Evolutionary conservation across 2,797 vertebrate species (phyloP), one percentile per base, ranked within the genome.

Genomic region (Malurus splendens): DNA sequence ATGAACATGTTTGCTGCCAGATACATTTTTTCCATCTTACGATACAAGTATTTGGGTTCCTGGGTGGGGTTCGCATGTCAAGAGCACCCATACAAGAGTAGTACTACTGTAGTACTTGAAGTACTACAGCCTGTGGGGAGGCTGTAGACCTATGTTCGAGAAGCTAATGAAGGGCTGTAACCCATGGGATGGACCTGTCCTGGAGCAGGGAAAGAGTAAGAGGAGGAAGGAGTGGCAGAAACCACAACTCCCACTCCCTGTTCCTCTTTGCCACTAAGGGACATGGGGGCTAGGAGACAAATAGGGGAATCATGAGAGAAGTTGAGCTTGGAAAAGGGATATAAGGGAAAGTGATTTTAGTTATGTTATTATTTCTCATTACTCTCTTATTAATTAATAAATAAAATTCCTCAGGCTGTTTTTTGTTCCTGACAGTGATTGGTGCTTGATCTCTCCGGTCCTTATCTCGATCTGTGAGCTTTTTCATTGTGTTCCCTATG

Each of bases 401-500:
- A 44, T 71, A 20, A 14, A 23, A 68, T 80, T 68, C 12, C 18
- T n/a, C 19, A 32, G 44, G 14, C 17, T 23, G 7, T 19, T 18
- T 56, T 73, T 57, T 42, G 22, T 44, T 22, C 38, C 8, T 42
- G 59, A 9, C 14, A 57, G 14, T 41, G 44, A 3, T 32, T 16
- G 36, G 6, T 39, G 45, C 36, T 10, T 41, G 64, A 41, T 60
- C 25, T 61, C 36, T 36, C n/a, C 11, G 61, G n/a, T 62, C 30
- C 41, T 73, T 61, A 20, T 6, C 14, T 81, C 0, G 0, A 30
- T n/a, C 14, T 5, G 0, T 39, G 39, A 52, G 6, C 23, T 72
- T 42, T 75, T 52, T 23, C 28, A 16, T 25, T 45, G n/a, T 28
- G 7, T 47, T 79, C 12, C 22, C 22, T 10, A 2, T 71, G 13